These are phyloP conservation scores for Pachyramphus minor DNA, from an alignment of 2,113 vertebrate genomes.

Conservation along the genomic window DNA sequence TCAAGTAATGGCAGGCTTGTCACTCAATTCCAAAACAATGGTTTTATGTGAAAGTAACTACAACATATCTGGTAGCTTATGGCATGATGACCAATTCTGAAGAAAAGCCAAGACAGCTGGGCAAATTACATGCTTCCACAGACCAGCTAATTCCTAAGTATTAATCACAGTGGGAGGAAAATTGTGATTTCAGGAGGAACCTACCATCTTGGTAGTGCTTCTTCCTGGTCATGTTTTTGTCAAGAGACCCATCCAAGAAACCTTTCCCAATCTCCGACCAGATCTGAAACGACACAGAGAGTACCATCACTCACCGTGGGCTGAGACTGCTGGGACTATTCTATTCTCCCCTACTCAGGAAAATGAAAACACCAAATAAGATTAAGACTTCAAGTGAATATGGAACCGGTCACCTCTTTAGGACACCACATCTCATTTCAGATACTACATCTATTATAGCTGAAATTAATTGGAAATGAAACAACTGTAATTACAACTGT, in stretches of 20 bases:
- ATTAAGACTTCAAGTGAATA: not conserved
- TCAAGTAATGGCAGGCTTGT: not conserved
- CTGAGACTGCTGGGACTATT: not conserved
- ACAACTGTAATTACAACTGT: not conserved
- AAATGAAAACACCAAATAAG: not conserved
- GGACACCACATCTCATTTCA: not conserved
- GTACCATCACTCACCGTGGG: not conserved
- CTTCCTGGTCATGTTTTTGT: slow-evolving; percentile 88
- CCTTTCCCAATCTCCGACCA: slow-evolving; percentile 97
- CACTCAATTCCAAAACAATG: not conserved
- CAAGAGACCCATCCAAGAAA: slow-evolving; percentile 91
- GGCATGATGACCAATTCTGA: not conserved
- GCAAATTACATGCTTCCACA: not conserved
- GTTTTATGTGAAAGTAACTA: not conserved
- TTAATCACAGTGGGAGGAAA: not conserved
- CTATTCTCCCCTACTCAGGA: not conserved
- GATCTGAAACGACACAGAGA: slow-evolving; percentile 76
- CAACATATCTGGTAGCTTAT: not conserved
- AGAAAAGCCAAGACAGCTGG: not conserved
- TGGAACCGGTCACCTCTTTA: not conserved
- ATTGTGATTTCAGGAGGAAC: not conserved
- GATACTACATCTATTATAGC: not conserved
- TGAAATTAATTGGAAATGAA: not conserved
- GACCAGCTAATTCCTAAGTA: not conserved
- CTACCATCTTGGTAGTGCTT: slow-evolving; percentile 87